Evolutionary conservation across 23 tunicate species (phyloP).

Genomic region (Halocynthia roretzi): DNA sequence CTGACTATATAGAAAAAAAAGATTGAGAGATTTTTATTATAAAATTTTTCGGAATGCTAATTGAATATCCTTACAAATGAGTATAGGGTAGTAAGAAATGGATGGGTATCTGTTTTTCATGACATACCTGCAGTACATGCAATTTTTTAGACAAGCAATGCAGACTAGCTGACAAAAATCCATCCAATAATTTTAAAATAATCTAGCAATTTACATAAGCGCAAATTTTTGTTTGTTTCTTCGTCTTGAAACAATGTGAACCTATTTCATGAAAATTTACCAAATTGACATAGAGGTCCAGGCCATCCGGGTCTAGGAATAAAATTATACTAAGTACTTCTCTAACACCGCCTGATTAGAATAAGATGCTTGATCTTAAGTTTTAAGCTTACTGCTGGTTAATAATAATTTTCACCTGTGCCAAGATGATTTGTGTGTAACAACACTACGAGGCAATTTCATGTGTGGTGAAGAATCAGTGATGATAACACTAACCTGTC

Average conservation of each 20-base stretch:
- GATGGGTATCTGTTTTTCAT: no score
- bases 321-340: no score
- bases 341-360: background rate
- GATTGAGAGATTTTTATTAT: background rate
- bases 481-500: conserved; percentile 29
- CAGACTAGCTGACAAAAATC: no score
- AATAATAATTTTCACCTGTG: conserved; percentile 16
- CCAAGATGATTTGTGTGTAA: conserved; percentile 28
- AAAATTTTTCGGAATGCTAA: no score
- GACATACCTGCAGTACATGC: no score
- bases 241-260: background rate
- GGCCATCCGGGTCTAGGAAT: no score
- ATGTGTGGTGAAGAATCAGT: conserved; percentile 53
- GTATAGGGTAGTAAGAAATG: no score
- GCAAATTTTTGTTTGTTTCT: no score
- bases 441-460: conserved; percentile 34
- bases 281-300: no score
- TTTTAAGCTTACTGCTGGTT: background rate
- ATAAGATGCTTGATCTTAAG: no score
- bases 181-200: background rate
- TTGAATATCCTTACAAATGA: no score
- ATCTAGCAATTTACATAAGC: background rate
- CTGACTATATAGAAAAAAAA: background rate
- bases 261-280: background rate
- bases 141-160: no score